A percentile compares a stretch with the other conserved stretches of the same genome.
Conservation (phyloP, 1,140 invertebrate species). For the Eriosoma lanigerum region DNA sequence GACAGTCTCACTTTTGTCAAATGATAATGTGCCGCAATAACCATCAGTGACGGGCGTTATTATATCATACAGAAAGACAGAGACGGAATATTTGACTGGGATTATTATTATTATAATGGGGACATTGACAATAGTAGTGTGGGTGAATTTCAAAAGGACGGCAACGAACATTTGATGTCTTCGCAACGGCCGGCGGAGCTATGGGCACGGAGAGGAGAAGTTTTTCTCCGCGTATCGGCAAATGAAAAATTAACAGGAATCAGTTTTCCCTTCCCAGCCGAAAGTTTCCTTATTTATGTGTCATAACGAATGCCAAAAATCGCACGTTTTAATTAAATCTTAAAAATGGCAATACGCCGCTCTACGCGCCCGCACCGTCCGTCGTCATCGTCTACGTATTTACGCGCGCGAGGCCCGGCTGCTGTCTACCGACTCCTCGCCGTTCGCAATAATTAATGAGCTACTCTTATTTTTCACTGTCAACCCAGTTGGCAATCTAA, state of each 20-base stretch:
- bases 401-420: background rate
- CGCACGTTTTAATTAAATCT: constrained; percentile 52
- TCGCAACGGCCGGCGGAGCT: background rate
- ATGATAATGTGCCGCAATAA: constrained; percentile 37
- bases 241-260: constrained; percentile 51
- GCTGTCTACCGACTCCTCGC: constrained; percentile 44
- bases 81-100: background rate
- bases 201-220: constrained; percentile 8
- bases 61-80: constrained; percentile 18
- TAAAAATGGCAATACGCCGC: constrained; percentile 49
- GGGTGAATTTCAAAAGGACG: constrained; percentile 16
- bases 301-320: constrained; percentile 52
- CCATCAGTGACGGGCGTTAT: background rate
- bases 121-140: constrained; percentile 27
- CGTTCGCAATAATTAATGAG: constrained; percentile 50
- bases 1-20: background rate
- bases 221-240: constrained; percentile 37
- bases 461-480: constrained; percentile 51
- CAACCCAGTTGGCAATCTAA: constrained; percentile 49
- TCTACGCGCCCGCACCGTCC: background rate
- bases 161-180: constrained; percentile 34
- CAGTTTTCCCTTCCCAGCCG: constrained; percentile 34
- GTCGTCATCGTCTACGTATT: background rate
- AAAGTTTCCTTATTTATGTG: constrained; percentile 52
- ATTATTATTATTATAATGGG: constrained; percentile 39